Evolutionary conservation across 2,113 vertebrate genomes (phyloP), one percentile per base, ranked within the genome.

Genomic region (Picathartes gymnocephalus): DNA sequence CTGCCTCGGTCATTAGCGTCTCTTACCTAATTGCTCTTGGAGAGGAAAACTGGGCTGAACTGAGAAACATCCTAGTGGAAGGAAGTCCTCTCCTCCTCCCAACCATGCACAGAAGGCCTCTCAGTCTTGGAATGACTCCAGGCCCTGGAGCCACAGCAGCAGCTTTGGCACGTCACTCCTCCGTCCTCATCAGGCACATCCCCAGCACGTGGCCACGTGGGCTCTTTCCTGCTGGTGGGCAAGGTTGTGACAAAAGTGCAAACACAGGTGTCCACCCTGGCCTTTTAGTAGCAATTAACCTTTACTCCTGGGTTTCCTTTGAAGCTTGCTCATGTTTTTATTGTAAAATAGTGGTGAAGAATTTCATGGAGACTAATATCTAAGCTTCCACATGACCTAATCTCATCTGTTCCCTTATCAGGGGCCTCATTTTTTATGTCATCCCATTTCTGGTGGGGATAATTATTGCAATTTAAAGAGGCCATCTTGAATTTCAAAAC

Each of bases 251-350:
- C 97, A 84, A 96, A 97, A 97, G 97, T 97, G 97, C 96, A 48
- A 86, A 96, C 11, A 35, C 96, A 97, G 73, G 97, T 98, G 98
- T 98, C 98, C 98, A 98, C 97, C 98, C 97, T 98, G 95, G 92
- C 93, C 98, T 98, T 95, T 97, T 96, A 98, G 98, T 95, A 98
- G 98, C 97, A 99, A 99, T 99, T 99, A 99, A 99, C 98, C 98
- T 98, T 98, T 98, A 94, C 94, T 98, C 95, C 90, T 79, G 91
- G 88, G 94, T 92, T 98, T 98, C 98, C 98, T 98, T 98, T 98
- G 98, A 98, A 98, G 97, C 96, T 96, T 89, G 86, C 96, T 97
- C 85, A 92, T 73, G 98, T 99, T 99, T 99, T 98, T 98, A 96
- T 97, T 97, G 97, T 94, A 97, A 97, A 97, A 97, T 93, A 96